Conservation (phyloP, 2,797 vertebrate species). For the Phrynocephalus forsythii region DNA sequence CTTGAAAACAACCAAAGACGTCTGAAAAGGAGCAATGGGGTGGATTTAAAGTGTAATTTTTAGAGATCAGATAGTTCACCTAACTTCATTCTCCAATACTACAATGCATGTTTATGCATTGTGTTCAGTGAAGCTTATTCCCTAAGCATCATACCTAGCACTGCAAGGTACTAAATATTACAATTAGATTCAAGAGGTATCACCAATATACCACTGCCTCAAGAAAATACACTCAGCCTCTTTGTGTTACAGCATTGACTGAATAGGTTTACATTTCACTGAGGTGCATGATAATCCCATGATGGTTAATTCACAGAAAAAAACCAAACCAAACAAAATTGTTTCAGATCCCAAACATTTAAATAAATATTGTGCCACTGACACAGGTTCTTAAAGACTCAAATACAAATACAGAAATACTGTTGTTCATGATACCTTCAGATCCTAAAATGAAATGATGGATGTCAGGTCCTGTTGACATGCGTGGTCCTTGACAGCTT, state of each 20-base stretch:
- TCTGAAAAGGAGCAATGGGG: not conserved
- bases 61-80: not conserved
- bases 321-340: not conserved
- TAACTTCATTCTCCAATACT: not conserved
- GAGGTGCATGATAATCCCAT: not conserved
- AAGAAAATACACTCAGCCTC: not conserved
- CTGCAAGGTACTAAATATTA: not conserved
- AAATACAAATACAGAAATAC: constrained; percentile 29
- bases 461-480: constrained; percentile 96
- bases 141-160: not conserved
- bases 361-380: not conserved
- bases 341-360: not conserved
- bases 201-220: not conserved
- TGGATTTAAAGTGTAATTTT: not conserved
- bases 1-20: not conserved
- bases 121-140: no score
- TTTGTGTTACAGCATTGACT: not conserved
- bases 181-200: no score
- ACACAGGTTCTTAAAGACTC: constrained; percentile 35
- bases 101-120: not conserved
- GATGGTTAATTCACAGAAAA: not conserved
- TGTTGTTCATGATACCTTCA: constrained; percentile 86
- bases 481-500: constrained; percentile 94
- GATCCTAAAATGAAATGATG: constrained; percentile 99
- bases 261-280: not conserved